Percentiles rank a stretch among this genome's conserved stretches.
phyloP scores from a whole-genome alignment of 2,113 vertebrate species.

The Nothoprocta perdicaria region DNA sequence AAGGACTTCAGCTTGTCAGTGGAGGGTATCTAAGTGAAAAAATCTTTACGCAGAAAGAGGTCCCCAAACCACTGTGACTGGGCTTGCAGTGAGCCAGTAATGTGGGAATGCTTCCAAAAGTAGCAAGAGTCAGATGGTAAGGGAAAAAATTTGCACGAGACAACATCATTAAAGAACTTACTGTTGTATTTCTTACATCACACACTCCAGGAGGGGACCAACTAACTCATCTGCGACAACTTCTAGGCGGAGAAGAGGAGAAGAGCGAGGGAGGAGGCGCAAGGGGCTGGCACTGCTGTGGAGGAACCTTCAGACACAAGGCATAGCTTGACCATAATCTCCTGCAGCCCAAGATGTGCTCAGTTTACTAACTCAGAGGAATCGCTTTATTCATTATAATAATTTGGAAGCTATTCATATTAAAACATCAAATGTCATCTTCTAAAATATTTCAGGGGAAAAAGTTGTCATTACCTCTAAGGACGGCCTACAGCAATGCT shows the following conservation, averaged over 20 bases:
- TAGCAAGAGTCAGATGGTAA: neutral
- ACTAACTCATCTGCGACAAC: neutral
- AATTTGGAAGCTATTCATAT: neutral
- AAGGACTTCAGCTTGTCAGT: slow-evolving; percentile 19
- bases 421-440: neutral
- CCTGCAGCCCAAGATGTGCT: neutral
- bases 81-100: neutral
- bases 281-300: neutral
- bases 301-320: neutral
- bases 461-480: neutral
- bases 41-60: neutral
- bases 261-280: neutral
- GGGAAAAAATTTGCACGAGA: neutral
- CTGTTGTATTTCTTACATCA: neutral
- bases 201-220: neutral
- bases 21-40: slow-evolving; percentile 2
- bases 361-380: neutral
- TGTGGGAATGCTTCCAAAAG: neutral
- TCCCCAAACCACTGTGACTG: neutral
- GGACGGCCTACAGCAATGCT: neutral
- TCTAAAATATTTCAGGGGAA: neutral
- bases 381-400: neutral
- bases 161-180: neutral
- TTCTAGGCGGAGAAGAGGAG: neutral
- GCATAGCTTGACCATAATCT: neutral